A percentile compares a stretch with the other conserved stretches of the same genome.
Evolutionary conservation across 2,888 invertebrate species (phyloP).

Genomic region (Gisinianus flammeolus): DNA sequence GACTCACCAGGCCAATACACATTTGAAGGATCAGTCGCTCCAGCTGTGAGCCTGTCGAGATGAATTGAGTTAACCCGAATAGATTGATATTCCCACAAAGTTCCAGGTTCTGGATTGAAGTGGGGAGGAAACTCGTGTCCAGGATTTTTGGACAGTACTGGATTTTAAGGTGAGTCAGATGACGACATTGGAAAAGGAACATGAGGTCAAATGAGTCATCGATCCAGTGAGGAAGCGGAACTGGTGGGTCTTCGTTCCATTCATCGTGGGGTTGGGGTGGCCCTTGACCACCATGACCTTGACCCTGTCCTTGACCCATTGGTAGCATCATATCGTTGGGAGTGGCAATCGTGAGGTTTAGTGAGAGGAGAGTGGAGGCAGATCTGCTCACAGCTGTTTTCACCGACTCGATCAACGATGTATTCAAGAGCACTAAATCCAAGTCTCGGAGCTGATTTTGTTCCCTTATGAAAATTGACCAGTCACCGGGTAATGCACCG

Average conservation of each 20-base stretch:
- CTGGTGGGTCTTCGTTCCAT: not conserved
- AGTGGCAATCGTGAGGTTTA: not conserved
- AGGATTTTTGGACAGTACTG: slow-evolving; percentile 8
- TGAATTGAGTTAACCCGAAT: not conserved
- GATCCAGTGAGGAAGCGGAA: not conserved
- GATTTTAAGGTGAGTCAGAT: not conserved
- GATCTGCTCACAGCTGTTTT: not conserved
- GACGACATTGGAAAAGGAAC: slow-evolving; percentile 4
- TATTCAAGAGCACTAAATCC: not conserved
- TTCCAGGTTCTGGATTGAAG: not conserved
- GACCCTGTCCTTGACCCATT: no score
- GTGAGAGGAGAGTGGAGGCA: not conserved
- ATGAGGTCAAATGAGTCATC: slow-evolving; percentile 9
- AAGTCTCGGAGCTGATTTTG: not conserved
- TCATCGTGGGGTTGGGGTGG: no score
- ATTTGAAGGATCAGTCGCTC: not conserved
- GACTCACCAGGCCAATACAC: not conserved
- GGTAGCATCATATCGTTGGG: slow-evolving; percentile 6
- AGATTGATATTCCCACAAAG: slow-evolving; percentile 18
- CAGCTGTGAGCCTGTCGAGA: not conserved
- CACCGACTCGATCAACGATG: not conserved
- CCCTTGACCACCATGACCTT: no score
- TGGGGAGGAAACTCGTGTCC: slow-evolving; percentile 20
- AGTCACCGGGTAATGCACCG: not conserved
- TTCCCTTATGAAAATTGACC: not conserved